Evolutionary conservation across 2,888 invertebrate genomes (phyloP), one percentile per base, ranked within the genome.

Genomic region (Glyphotaelius pellucidus): DNA sequence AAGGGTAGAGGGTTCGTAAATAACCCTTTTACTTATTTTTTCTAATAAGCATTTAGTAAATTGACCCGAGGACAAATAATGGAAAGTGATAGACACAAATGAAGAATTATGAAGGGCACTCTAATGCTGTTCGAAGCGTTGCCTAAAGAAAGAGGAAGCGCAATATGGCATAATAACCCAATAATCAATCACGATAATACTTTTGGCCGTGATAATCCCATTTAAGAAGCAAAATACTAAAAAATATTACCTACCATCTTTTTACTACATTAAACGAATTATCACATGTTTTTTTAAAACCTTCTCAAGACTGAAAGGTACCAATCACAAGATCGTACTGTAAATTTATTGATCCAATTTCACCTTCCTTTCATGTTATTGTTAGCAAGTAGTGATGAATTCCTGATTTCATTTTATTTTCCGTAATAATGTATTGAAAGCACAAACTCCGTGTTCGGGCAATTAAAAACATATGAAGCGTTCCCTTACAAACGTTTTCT

Each of bases 401-500:
- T 47, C 15, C 15, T 4, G 47, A 47, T 15, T 67, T 19, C 67
- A 67, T 25, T 67, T 67, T n/a, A 0, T 67, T 7, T 25, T 9
- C 67, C 67, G 25, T 67, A 25, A 67, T 25, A 67, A 9, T 67
- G 67, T 67, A 67, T 67, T 67, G 67, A 67, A 67, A 9, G 67
- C 67, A 67, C 67, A 19, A 25, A 67, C 67, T 25, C 67, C 67
- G 67, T 67, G 25, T 38, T 12, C 14, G 14, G 47, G 11, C n/a
- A 86, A 86, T 86, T 86, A 86, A 86, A 86, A 86, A 86, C 86
- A 47, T 85, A 85, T 86, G 25, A 86, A 86, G 42, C 35, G 52
- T 19, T 42, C 42, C 86, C 30, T 15, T 32, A 38, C 30, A 47
- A 38, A 90, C 14, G 81, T 90, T 81, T 81, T 42, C 30, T 42